Evolutionary conservation across 2,797 vertebrate species (phyloP).

Genomic region (Micropoecilia bifurca): DNA sequence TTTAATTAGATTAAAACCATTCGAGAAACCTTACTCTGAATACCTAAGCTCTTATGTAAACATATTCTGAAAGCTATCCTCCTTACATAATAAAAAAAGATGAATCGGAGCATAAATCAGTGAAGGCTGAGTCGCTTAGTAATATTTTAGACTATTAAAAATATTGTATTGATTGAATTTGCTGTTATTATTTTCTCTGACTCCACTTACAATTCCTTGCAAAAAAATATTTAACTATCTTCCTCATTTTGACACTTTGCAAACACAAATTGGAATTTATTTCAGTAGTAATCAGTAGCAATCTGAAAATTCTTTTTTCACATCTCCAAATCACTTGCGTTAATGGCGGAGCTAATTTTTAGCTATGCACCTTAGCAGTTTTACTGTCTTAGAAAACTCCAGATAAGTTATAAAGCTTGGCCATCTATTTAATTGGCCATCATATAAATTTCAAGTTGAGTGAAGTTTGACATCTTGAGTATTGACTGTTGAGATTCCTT

Average conservation of each 20-base stretch:
- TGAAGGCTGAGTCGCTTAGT: background rate
- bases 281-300: background rate
- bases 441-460: no score
- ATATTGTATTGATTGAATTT: background rate
- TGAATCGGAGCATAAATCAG: conserved; percentile 12
- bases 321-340: background rate
- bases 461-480: no score
- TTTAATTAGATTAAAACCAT: conserved; percentile 33
- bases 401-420: no score
- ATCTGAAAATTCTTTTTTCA: background rate
- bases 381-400: no score
- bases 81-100: conserved; percentile 17
- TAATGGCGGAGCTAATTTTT: no score
- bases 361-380: no score
- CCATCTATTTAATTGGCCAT: no score
- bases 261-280: background rate
- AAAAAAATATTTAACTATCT: background rate
- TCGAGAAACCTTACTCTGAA: conserved; percentile 22
- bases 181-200: background rate
- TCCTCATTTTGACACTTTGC: background rate
- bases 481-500: no score
- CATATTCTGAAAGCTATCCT: conserved; percentile 31
- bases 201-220: background rate
- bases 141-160: background rate
- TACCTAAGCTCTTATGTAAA: conserved; percentile 24